Percentiles rank a stretch among this genome's conserved stretches.
Conservation (phyloP, 2,113 vertebrate genomes). For the Psammodynastes pulverulentus region DNA sequence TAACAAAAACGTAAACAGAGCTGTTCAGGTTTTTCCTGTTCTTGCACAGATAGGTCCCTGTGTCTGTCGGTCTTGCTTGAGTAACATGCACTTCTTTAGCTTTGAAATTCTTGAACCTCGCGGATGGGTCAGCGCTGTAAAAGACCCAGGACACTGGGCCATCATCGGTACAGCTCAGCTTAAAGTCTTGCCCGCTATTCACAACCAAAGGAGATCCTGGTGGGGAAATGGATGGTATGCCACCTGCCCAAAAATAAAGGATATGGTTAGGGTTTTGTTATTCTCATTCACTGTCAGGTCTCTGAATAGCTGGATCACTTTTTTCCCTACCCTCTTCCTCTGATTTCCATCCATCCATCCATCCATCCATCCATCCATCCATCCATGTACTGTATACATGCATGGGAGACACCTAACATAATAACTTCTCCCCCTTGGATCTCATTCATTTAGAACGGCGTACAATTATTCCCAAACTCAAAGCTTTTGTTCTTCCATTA, state of each 20-base stretch:
- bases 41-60: constrained; percentile 82
- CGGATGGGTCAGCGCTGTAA: constrained; percentile 34
- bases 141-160: constrained; percentile 67
- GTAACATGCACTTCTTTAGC: constrained; percentile 53
- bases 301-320: background rate
- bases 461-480: background rate
- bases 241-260: constrained; percentile 61
- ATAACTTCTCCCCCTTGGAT: background rate
- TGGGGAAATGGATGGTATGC: constrained; percentile 54
- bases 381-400: too few relatives aligned
- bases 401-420: background rate
- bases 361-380: background rate
- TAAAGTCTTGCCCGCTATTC: constrained; percentile 60
- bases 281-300: background rate
- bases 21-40: constrained; percentile 67
- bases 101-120: constrained; percentile 39
- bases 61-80: constrained; percentile 58
- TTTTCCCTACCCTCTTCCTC: background rate
- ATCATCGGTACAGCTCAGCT: constrained; percentile 48
- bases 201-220: constrained; percentile 54
- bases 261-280: constrained; percentile 37
- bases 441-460: background rate
- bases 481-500: background rate
- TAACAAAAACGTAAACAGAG: constrained; percentile 88
- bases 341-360: background rate